Conservation (phyloP, 2,888 invertebrate species). For the Ormyrus rosae region DNA sequence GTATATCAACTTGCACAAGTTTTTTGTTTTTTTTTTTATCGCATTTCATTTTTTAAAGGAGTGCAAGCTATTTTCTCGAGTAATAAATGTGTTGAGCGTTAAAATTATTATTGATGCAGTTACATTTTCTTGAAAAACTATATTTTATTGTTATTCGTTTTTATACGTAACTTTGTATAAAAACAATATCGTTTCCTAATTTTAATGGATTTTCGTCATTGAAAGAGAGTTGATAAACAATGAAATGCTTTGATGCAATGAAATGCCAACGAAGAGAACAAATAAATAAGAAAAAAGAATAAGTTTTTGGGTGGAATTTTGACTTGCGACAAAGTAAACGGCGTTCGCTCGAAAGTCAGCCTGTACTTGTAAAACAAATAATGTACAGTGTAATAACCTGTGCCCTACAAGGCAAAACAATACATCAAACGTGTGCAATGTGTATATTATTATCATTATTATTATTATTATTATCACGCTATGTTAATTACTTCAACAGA, state of each 20-base stretch:
- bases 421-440: conserved; percentile 8
- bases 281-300: neutral
- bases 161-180: too few species aligned
- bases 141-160: too few species aligned
- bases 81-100: neutral
- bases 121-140: too few species aligned
- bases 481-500: neutral
- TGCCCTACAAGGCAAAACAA: conserved; percentile 9
- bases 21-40: neutral
- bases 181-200: too few species aligned
- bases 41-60: neutral
- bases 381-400: conserved; percentile 40
- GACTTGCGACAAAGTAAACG: neutral
- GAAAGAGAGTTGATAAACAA: conserved; percentile 18
- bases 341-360: neutral
- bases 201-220: neutral
- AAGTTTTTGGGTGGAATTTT: neutral
- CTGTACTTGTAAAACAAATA: conserved; percentile 50
- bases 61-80: conserved; percentile 2
- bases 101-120: too few species aligned
- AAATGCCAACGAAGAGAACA: neutral
- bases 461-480: neutral
- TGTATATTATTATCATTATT: conserved; percentile 11
- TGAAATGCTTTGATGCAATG: conserved; percentile 11
- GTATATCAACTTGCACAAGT: conserved; percentile 40